Evolutionary conservation across 2,113 vertebrate species (phyloP).

Genomic region (Paratilapia polleni): DNA sequence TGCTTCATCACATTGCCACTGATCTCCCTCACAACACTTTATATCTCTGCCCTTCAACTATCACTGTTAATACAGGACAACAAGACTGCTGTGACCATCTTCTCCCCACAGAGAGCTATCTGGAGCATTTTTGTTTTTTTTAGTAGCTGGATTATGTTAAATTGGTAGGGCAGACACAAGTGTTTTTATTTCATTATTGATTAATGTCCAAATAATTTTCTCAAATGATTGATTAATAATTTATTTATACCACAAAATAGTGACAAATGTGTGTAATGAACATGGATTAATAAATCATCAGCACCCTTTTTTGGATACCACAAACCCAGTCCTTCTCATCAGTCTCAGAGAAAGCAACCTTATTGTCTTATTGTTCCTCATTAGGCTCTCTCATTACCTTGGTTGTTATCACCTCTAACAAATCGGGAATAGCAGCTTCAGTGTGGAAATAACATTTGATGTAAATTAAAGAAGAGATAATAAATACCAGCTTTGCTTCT

Average conservation of each 20-base stretch:
- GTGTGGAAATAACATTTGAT: slow-evolving; percentile 38
- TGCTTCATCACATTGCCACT: slow-evolving; percentile 74
- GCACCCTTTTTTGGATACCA: neutral
- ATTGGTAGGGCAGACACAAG: neutral
- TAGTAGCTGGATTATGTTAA: neutral
- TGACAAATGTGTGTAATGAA: neutral
- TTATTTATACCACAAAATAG: neutral
- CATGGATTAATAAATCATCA: neutral
- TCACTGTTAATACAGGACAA: slow-evolving; percentile 13
- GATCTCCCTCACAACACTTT: slow-evolving; percentile 62
- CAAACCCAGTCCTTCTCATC: neutral
- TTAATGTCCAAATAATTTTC: neutral
- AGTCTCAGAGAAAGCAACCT: slow-evolving; percentile 1
- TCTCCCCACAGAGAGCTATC: neutral
- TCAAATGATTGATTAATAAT: slow-evolving; percentile 5
- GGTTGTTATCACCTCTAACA: slow-evolving; percentile 32
- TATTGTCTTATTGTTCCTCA: neutral
- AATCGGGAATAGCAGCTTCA: slow-evolving; percentile 28
- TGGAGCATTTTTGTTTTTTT: neutral
- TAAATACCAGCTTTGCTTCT: slow-evolving; percentile 96
- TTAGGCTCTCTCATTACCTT: slow-evolving; percentile 24
- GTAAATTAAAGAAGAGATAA: slow-evolving; percentile 41
- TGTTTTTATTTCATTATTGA: neutral
- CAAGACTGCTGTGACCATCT: neutral
- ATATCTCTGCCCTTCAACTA: slow-evolving; percentile 56